Percentiles rank a stretch among this genome's conserved stretches.
Evolutionary conservation across 2,888 invertebrate species (phyloP).

Genomic region (Stomorhina lunata): DNA sequence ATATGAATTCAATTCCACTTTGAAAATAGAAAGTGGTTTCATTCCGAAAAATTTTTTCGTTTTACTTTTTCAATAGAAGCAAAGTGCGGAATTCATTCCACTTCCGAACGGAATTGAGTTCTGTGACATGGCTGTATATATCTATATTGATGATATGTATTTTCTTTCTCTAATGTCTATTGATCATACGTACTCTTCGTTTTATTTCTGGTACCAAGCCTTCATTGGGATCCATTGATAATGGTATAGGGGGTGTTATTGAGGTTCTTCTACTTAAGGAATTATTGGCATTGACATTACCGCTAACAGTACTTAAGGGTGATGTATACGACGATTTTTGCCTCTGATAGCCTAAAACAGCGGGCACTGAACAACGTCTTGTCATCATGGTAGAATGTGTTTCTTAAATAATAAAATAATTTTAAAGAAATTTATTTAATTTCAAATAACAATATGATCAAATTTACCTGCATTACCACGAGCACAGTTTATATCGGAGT

Average conservation of each 20-base stretch:
- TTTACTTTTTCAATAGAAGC: no score
- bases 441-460: neutral
- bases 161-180: constrained; percentile 72
- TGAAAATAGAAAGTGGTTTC: no score
- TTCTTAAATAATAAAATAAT: constrained; percentile 43
- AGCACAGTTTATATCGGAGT: constrained; percentile 43
- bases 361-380: constrained; percentile 74
- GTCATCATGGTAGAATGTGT: constrained; percentile 13
- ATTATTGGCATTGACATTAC: constrained; percentile 22
- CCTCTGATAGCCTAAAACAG: constrained; percentile 71
- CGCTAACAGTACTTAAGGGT: constrained; percentile 39
- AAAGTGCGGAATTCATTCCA: no score
- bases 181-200: constrained; percentile 78
- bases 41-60: no score
- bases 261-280: constrained; percentile 69
- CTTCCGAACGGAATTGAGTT: no score
- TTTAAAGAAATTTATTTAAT: neutral
- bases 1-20: no score
- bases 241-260: constrained; percentile 43
- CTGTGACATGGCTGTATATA: no score
- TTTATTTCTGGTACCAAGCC: constrained; percentile 70
- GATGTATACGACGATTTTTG: constrained; percentile 61
- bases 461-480: constrained; percentile 49
- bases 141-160: no score
- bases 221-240: constrained; percentile 60